These are phyloP conservation scores for Ridgeia piscesae DNA, from an alignment of 1,140 invertebrate species.

Conservation along the genomic window DNA sequence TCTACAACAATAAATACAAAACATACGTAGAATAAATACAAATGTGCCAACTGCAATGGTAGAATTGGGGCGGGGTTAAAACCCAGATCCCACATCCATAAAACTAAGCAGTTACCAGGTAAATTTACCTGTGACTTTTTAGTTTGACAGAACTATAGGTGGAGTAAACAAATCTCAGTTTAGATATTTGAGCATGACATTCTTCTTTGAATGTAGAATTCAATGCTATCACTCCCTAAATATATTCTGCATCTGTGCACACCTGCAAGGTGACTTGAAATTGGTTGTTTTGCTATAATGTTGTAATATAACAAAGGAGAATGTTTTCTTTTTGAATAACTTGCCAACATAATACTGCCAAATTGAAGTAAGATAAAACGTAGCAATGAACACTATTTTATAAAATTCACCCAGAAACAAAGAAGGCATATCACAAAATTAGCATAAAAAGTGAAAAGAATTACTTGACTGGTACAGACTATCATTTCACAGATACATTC, in stretches of 20 bases:
- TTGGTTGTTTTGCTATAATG: not conserved
- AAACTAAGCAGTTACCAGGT: not conserved
- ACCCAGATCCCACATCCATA: not conserved
- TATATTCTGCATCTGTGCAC: not conserved
- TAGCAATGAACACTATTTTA: not conserved
- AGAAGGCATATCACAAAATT: not conserved
- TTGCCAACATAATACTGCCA: not conserved
- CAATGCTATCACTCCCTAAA: not conserved
- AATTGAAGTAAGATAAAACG: not conserved
- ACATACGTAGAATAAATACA: not conserved
- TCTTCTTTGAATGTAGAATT: not conserved
- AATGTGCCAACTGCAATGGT: not conserved
- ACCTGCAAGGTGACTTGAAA: not conserved
- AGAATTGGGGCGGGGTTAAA: not conserved
- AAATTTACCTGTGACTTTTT: not conserved
- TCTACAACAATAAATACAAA: slow-evolving; percentile 2
- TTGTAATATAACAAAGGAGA: not conserved
- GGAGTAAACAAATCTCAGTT: not conserved
- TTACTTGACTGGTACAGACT: not conserved
- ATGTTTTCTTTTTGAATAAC: not conserved
- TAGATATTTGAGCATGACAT: not conserved
- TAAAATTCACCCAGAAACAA: not conserved
- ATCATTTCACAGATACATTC: not conserved
- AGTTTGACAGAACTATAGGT: not conserved
- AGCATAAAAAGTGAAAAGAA: not conserved